These are phyloP conservation scores for Halisarca cf. caerulea DNA, from an alignment of 37 sponge, comb jelly and placozoan species.

Conservation along the genomic window DNA sequence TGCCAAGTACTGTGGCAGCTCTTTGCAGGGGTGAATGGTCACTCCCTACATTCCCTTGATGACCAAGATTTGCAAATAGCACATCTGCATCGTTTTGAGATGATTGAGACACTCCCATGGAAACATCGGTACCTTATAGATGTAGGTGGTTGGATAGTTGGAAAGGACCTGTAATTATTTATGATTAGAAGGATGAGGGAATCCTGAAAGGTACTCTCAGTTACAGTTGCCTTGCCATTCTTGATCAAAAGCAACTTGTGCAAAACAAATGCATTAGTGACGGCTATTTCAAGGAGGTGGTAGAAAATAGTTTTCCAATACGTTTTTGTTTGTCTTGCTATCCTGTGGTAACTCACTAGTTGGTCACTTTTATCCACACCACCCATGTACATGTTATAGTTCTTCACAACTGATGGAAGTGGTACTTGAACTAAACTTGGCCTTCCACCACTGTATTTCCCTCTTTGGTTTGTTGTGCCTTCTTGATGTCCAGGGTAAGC, in stretches of 20 bases:
- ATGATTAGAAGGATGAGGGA: neutral
- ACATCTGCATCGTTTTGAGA: no score
- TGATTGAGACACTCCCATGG: no score
- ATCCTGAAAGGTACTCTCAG: neutral
- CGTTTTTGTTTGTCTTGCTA: neutral
- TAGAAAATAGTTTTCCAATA: neutral
- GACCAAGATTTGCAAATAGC: no score
- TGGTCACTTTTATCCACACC: neutral
- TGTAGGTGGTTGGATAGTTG: no score
- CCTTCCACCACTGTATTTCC: neutral
- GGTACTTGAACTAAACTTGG: no score
- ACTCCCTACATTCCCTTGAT: no score
- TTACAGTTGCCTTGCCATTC: neutral
- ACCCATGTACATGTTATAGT: neutral
- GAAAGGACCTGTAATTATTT: no score
- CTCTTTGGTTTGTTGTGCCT: no score
- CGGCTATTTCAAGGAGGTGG: neutral
- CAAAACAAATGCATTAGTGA: no score
- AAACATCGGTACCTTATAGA: no score
- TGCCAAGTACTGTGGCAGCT: no score
- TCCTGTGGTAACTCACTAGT: neutral
- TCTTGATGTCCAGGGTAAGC: neutral
- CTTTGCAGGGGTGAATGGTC: no score
- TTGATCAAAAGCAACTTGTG: neutral
- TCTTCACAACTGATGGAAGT: neutral